phyloP scores from a whole-genome alignment of 2,797 vertebrate species.

The Cottoperca gobio region DNA sequence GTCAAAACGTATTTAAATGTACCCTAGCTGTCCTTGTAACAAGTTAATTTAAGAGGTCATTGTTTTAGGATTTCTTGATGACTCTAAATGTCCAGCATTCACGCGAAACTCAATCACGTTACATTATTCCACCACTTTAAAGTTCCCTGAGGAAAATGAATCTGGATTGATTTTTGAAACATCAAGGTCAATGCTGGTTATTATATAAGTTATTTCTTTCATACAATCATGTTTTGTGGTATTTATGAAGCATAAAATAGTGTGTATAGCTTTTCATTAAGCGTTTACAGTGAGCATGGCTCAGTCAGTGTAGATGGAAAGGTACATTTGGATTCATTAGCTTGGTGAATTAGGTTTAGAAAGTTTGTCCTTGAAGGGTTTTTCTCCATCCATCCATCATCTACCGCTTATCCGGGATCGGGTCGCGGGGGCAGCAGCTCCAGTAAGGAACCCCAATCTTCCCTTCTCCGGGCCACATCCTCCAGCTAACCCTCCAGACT shows the following conservation, averaged over 20 bases:
- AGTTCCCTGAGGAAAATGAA: too few relatives aligned
- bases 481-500: too few relatives aligned
- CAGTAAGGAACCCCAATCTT: too few relatives aligned
- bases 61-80: not conserved
- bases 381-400: too few relatives aligned
- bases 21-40: not conserved
- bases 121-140: not conserved
- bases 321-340: not conserved
- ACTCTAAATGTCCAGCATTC: not conserved
- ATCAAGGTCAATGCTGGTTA: not conserved
- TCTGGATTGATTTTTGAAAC: not conserved
- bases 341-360: not conserved
- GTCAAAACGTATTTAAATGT: not conserved
- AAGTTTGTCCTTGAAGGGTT: not conserved
- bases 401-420: too few relatives aligned
- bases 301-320: constrained; percentile 1
- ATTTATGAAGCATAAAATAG: not conserved
- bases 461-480: too few relatives aligned
- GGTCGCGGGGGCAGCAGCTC: too few relatives aligned
- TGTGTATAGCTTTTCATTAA: not conserved
- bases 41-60: not conserved
- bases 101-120: not conserved
- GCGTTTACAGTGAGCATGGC: not conserved
- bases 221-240: not conserved
- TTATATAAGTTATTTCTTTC: too few relatives aligned